Conservation (phyloP, 53 echinoderm and acorn worm genomes). For the Paracentrotus lividus region DNA sequence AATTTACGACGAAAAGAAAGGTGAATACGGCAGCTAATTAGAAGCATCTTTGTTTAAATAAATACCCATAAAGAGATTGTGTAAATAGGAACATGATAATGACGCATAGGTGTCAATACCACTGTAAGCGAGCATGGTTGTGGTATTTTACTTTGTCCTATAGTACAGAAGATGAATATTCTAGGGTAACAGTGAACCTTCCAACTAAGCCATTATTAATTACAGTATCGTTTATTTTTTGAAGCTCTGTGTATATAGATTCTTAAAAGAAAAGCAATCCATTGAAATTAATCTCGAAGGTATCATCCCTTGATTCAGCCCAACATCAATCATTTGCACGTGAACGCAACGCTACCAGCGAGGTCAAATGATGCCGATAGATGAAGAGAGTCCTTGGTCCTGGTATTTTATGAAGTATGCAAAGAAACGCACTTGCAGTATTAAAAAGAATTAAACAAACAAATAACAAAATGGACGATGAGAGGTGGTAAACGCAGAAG, state of each 20-base stretch:
- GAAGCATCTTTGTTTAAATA: too few species aligned
- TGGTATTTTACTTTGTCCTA: neutral
- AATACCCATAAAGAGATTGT: neutral
- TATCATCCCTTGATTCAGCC: slow-evolving; percentile 22
- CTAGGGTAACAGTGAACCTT: neutral
- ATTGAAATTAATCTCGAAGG: slow-evolving; percentile 23
- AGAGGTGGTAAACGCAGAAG: neutral
- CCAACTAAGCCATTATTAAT: slow-evolving; percentile 27
- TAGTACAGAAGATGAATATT: neutral
- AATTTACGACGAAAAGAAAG: too few species aligned
- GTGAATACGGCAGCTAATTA: too few species aligned
- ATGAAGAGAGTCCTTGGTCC: neutral
- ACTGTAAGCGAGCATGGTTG: neutral
- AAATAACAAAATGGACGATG: neutral
- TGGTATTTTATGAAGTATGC: slow-evolving; percentile 1
- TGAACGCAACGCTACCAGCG: slow-evolving; percentile 5
- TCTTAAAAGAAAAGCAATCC: slow-evolving; percentile 26
- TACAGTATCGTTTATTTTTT: slow-evolving; percentile 48
- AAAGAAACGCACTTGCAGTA: neutral
- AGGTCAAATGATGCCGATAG: slow-evolving; percentile 16
- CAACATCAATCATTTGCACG: slow-evolving; percentile 48
- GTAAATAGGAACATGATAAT: neutral
- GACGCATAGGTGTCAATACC: neutral
- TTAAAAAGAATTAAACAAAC: too few species aligned
- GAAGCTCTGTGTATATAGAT: slow-evolving; percentile 21